phyloP scores from a whole-genome alignment of 2,888 invertebrate genomes.

The Stomorhina lunata region DNA sequence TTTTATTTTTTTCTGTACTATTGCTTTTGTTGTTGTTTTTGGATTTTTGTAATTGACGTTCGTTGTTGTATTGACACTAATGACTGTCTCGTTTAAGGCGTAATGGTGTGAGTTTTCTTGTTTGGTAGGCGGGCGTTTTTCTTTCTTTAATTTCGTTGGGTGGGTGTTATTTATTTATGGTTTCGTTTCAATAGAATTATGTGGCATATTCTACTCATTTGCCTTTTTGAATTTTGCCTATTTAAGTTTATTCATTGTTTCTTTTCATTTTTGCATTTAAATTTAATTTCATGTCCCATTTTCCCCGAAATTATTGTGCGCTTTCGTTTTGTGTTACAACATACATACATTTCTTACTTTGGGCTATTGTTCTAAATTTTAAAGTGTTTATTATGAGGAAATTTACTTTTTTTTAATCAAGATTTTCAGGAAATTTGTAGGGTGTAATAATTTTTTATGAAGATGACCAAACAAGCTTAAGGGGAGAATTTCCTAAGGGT shows the following conservation, averaged over 20 bases:
- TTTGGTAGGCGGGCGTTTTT: neutral
- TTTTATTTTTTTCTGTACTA: neutral
- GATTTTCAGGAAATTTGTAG: no score
- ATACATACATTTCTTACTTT: no score
- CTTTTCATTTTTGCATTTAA: conserved; percentile 36
- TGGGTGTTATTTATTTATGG: conserved; percentile 6
- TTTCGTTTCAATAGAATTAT: conserved; percentile 4
- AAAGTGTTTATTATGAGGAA: neutral
- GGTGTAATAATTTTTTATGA: no score
- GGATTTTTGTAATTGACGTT: conserved; percentile 53
- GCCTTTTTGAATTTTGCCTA: neutral
- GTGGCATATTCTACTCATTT: conserved; percentile 28
- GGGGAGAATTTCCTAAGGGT: no score
- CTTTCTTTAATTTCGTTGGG: neutral
- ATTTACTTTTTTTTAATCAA: neutral
- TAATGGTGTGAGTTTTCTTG: neutral
- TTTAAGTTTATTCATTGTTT: neutral
- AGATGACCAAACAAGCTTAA: no score
- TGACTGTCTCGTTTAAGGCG: conserved; percentile 31
- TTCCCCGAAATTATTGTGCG: neutral
- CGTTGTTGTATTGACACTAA: conserved; percentile 44
- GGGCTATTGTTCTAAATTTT: neutral
- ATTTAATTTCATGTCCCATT: conserved; percentile 29
- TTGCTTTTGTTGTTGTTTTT: conserved; percentile 8
- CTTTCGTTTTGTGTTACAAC: neutral